These are phyloP conservation scores for Meganola albula DNA, from an alignment of 2,888 invertebrate genomes.

Conservation along the genomic window DNA sequence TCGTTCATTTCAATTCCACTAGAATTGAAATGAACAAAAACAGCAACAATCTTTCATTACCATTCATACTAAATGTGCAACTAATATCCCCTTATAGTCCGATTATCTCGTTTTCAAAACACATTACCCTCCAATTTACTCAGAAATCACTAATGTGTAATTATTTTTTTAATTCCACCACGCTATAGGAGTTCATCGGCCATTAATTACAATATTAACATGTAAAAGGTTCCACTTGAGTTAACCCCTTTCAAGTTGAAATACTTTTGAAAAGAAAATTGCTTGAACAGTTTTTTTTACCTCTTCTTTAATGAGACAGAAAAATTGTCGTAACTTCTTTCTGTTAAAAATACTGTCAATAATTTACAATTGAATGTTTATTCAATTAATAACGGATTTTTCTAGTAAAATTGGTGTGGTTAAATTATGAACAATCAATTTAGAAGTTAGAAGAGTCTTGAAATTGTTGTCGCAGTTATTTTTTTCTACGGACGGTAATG, in stretches of 20 bases:
- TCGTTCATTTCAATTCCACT: no score
- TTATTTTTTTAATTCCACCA: conserved; percentile 63
- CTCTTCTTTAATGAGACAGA: conserved; percentile 19
- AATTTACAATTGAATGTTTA: no score
- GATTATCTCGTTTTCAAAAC: conserved; percentile 38
- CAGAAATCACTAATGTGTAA: conserved; percentile 49
- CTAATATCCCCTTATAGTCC: conserved; percentile 11
- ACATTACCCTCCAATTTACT: conserved; percentile 46
- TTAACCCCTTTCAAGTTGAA: conserved; percentile 30
- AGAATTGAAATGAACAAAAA: conserved; percentile 9
- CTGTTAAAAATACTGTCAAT: conserved; percentile 11
- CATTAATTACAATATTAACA: conserved; percentile 64
- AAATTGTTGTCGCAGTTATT: no score
- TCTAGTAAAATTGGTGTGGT: no score
- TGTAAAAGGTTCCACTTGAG: conserved; percentile 56
- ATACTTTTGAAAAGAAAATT: conserved; percentile 23
- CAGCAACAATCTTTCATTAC: conserved; percentile 8
- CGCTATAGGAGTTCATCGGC: conserved; percentile 53
- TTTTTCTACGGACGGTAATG: no score
- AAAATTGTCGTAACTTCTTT: conserved; percentile 25
- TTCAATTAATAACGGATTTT: no score
- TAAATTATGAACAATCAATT: no score
- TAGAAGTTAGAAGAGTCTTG: no score
- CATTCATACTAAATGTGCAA: conserved; percentile 11
- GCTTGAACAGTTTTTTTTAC: not conserved